These are phyloP conservation scores for Epiperipatus broadwayi DNA, from an alignment of 2,888 invertebrate genomes.

Conservation along the genomic window DNA sequence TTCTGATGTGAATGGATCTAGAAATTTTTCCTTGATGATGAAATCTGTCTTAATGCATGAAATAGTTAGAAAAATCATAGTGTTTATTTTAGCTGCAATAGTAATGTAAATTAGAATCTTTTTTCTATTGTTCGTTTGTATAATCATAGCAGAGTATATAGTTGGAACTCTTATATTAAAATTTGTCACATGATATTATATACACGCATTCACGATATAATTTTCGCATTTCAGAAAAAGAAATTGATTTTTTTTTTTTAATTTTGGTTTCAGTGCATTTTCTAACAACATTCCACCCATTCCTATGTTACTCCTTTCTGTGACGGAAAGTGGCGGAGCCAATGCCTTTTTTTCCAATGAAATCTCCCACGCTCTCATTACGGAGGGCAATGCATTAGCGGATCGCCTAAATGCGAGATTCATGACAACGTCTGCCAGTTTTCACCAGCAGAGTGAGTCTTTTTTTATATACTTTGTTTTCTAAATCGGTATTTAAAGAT, in stretches of 20 bases:
- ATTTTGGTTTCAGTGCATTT: conserved; percentile 47
- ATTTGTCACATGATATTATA: conserved; percentile 14
- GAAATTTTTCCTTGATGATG: too few species aligned
- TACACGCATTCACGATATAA: conserved; percentile 17
- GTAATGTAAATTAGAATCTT: too few species aligned
- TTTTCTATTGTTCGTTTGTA: too few species aligned
- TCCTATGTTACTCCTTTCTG: conserved; percentile 77
- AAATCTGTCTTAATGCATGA: too few species aligned
- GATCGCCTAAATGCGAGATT: conserved; percentile 75
- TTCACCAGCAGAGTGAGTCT: conserved; percentile 59
- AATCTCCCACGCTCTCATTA: conserved; percentile 67
- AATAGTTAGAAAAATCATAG: too few species aligned
- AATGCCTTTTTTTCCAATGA: conserved; percentile 76
- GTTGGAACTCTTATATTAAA: background rate
- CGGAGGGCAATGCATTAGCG: conserved; percentile 78
- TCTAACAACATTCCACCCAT: conserved; percentile 78
- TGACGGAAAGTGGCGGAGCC: conserved; percentile 55
- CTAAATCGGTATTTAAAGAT: too few species aligned
- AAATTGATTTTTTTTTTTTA: conserved; percentile 8
- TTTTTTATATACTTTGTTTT: background rate
- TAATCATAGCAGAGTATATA: too few species aligned
- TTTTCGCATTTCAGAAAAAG: conserved; percentile 14
- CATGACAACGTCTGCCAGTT: conserved; percentile 66
- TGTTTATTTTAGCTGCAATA: too few species aligned
- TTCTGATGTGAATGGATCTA: too few species aligned